Evolutionary conservation across 2,797 vertebrate genomes (phyloP).

Genomic region (Molossus molossus): DNA sequence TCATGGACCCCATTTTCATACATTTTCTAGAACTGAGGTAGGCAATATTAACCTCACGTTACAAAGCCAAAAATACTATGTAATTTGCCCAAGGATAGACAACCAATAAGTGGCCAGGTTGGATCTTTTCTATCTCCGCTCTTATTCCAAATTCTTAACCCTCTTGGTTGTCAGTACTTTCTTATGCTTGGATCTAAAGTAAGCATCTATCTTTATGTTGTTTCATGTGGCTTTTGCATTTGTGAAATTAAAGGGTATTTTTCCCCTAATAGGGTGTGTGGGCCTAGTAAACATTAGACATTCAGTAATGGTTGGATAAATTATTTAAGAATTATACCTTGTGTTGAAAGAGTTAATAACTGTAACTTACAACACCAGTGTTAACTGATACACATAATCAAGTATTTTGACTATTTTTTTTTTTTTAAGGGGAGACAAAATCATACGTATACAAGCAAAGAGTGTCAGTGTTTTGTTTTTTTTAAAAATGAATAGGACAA

Average conservation of each 20-base stretch:
- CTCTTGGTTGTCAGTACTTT: neutral
- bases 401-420: neutral
- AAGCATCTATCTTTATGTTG: neutral
- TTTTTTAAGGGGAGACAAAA: neutral
- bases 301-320: neutral
- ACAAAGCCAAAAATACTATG: neutral
- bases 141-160: neutral
- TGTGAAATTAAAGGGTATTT: neutral
- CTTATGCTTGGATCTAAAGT: neutral
- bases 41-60: neutral
- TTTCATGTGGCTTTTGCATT: constrained; percentile 7
- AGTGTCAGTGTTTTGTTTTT: neutral
- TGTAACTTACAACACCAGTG: neutral
- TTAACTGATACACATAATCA: constrained; percentile 7
- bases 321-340: constrained; percentile 1
- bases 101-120: neutral
- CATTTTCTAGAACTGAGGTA: neutral
- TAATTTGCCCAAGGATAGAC: neutral
- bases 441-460: constrained; percentile 2
- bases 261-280: neutral
- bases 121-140: neutral
- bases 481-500: constrained; percentile 2
- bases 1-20: neutral
- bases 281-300: neutral
- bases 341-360: neutral